These are phyloP conservation scores for Busseola fusca DNA, from an alignment of 2,888 invertebrate genomes.

Conservation along the genomic window DNA sequence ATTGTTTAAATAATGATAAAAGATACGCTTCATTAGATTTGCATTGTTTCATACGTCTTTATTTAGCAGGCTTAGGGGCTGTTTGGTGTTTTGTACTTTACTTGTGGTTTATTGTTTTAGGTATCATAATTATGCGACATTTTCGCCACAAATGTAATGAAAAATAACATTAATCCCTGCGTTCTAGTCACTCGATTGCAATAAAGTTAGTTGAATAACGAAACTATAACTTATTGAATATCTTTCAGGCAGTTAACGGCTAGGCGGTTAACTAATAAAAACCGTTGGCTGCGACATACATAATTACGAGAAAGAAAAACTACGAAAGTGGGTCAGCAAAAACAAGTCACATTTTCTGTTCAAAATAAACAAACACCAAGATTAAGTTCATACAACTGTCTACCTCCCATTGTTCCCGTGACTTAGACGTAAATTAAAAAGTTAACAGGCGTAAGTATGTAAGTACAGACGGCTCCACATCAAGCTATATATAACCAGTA, in stretches of 20 bases:
- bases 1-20: slow-evolving; percentile 29
- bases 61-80: background rate
- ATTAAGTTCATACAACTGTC: slow-evolving; percentile 6
- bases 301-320: background rate
- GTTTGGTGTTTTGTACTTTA: too few species aligned
- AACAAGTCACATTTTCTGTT: background rate
- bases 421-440: slow-evolving; percentile 36
- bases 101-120: too few species aligned
- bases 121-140: too few species aligned
- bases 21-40: slow-evolving; percentile 24
- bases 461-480: too few species aligned
- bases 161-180: too few species aligned
- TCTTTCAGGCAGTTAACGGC: too few species aligned
- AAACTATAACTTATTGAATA: too few species aligned
- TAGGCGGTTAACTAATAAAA: too few species aligned
- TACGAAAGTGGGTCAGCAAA: background rate
- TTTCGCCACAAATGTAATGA: too few species aligned
- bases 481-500: too few species aligned
- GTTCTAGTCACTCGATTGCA: too few species aligned
- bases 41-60: slow-evolving; percentile 23
- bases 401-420: background rate
- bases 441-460: slow-evolving; percentile 19
- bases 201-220: too few species aligned
- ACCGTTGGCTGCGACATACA: background rate
- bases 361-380: background rate